Base-by-base conservation (phyloP, 1,140 invertebrate genomes). In the Oedothorax gibbosus region DNA sequence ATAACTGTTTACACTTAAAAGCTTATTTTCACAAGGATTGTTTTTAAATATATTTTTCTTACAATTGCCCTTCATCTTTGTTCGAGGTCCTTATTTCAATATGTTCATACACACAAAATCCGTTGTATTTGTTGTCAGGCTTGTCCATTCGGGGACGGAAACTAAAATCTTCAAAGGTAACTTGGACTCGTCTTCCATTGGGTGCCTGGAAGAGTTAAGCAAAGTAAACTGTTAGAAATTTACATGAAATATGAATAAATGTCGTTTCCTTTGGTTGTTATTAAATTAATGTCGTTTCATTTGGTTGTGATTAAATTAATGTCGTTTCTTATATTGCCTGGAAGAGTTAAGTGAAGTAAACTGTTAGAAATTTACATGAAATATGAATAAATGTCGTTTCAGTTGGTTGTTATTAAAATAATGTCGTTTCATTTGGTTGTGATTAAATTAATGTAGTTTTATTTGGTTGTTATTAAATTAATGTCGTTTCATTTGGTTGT, bases 81-180 rank as follows among this genome's bases (percentile, higher is more conserved):
- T 76, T 77, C 7, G 20, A 15, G 14, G 79, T 83, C 53, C 85
- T 7, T 4, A 86, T 86, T 53, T 86, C 85, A 15, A 86, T 62
- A 9, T 79, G 71, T n/a, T 86, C 85, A 56, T 71, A 84, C 0
- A 84, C 78, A 51, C 85, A 86, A 15, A 35, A 53, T 10, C 85
- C 85, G 56, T 86, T 69, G n/a, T 71, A 86, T 2, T 49, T 66
- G 50, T 71, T 64, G 0, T 18, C 10, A 9, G 85, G 60, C 21
- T 78, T 71, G 12, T 82, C 53, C 65, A 86, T 77, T 49, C 79
- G 76, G 7, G 69, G 15, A 6, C 79, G 49, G 49, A 86, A 86
- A 49, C 72, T 86, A 51, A 86, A 86, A 53, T 86, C 85, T 15
- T 78, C 68, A 64, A 86, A 83, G 6, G 21, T 64, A 2, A 86